Percentiles rank a stretch among this genome's conserved stretches.
Evolutionary conservation across 2,113 vertebrate species (phyloP).

Genomic region (Rhynchopsitta pachyrhyncha): DNA sequence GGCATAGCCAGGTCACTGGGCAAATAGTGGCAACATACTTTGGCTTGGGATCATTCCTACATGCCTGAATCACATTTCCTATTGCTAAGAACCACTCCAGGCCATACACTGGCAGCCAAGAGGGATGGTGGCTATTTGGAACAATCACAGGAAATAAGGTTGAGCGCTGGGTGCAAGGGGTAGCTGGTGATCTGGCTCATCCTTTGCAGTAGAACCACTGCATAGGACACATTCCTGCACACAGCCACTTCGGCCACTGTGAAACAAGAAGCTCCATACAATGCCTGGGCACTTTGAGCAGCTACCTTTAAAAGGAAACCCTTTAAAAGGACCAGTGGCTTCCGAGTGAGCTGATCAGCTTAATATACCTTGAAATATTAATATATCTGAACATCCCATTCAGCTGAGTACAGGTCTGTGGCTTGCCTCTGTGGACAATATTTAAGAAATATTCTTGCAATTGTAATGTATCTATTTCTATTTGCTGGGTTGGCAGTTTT

Average conservation of each 20-base stretch:
- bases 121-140: not conserved
- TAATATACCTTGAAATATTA: not conserved
- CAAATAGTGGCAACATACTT: not conserved
- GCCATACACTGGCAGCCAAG: not conserved
- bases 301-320: not conserved
- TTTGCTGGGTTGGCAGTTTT: not conserved
- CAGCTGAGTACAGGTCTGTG: not conserved
- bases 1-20: not conserved
- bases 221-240: accelerated
- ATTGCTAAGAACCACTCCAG: not conserved
- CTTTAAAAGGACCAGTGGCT: not conserved
- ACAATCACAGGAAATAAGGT: not conserved
- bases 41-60: not conserved
- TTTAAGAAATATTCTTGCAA: not conserved
- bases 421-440: not conserved
- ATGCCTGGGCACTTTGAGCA: not conserved
- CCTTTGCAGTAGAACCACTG: not conserved
- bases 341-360: not conserved
- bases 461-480: not conserved
- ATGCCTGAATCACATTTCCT: not conserved
- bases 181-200: accelerated
- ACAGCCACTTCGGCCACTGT: not conserved
- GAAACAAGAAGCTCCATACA: not conserved
- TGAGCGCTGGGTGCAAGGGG: accelerated
- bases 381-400: not conserved